These are phyloP conservation scores for Drosophila mayri DNA, from an alignment of 1,140 invertebrate genomes.

Conservation along the genomic window DNA sequence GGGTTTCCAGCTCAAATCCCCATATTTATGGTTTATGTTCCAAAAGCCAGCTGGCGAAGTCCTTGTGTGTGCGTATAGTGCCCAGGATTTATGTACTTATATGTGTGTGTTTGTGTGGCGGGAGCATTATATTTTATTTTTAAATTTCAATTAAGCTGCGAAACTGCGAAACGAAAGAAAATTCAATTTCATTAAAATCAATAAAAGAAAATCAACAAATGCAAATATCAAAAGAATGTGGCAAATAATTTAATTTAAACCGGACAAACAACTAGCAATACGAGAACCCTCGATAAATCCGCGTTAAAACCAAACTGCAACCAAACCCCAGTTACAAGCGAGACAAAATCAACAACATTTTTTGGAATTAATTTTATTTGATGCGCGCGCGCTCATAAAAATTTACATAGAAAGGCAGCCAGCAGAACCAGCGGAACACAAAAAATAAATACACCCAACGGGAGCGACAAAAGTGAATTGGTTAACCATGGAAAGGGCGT, in stretches of 20 bases:
- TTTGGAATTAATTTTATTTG: constrained; percentile 77
- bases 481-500: constrained; percentile 67
- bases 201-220: constrained; percentile 29
- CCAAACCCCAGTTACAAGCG: constrained; percentile 41
- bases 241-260: constrained; percentile 28
- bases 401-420: constrained; percentile 78
- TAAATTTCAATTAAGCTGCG: constrained; percentile 7
- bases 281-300: constrained; percentile 11
- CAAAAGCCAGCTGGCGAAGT: background rate
- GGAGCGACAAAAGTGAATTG: constrained; percentile 58
- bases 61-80: background rate
- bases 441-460: constrained; percentile 46
- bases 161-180: constrained; percentile 18
- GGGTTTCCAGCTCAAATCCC: constrained; percentile 3
- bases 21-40: constrained; percentile 19
- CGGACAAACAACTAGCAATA: constrained; percentile 19
- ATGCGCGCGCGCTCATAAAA: constrained; percentile 72
- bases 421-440: constrained; percentile 13
- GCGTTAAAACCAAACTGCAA: constrained; percentile 48
- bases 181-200: constrained; percentile 27
- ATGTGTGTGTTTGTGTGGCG: background rate
- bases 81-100: background rate
- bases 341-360: constrained; percentile 62
- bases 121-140: constrained; percentile 13
- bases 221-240: constrained; percentile 35